Evolutionary conservation across 2,888 invertebrate species (phyloP).

Genomic region (Tetheella fluctuosa): DNA sequence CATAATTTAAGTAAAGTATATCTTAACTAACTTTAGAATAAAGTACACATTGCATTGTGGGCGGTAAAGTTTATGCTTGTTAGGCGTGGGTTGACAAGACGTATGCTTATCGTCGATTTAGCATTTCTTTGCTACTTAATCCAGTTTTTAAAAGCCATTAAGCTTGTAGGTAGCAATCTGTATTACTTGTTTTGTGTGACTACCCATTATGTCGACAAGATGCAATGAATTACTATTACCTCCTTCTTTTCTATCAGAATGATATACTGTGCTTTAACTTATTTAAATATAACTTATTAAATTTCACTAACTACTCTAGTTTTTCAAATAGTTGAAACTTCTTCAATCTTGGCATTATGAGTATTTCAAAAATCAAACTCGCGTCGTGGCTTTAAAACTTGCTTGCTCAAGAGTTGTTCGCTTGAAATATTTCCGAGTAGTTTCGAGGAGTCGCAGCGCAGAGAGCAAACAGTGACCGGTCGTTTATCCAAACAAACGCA

Average conservation of each 20-base stretch:
- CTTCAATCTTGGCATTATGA: conserved; percentile 13
- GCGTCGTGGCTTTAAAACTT: conserved; percentile 38
- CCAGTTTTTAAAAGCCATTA: conserved; percentile 78
- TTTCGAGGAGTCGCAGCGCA: conserved; percentile 67
- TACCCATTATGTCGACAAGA: conserved; percentile 38
- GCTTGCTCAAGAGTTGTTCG: conserved; percentile 62
- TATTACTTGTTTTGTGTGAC: conserved; percentile 62
- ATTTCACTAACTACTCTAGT: conserved; percentile 5
- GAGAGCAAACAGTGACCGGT: conserved; percentile 80
- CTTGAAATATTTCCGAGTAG: conserved; percentile 76
- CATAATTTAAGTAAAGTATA: conserved; percentile 17
- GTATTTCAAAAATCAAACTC: conserved; percentile 22
- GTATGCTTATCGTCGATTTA: conserved; percentile 79
- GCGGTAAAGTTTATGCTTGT: conserved; percentile 19
- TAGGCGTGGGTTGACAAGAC: conserved; percentile 77
- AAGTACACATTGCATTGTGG: conserved; percentile 41
- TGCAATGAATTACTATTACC: conserved; percentile 34
- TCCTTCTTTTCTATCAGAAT: conserved; percentile 17
- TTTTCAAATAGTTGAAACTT: neutral
- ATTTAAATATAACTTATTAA: neutral
- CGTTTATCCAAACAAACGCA: conserved; percentile 72
- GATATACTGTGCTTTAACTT: conserved; percentile 7
- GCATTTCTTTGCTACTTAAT: conserved; percentile 81
- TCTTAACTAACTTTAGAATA: conserved; percentile 42
- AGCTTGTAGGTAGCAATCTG: conserved; percentile 74